Evolutionary conservation across 92 coral and sea anemone genomes (phyloP), one percentile per base, ranked within the genome.

Genomic region (Epizoanthus ramosus): DNA sequence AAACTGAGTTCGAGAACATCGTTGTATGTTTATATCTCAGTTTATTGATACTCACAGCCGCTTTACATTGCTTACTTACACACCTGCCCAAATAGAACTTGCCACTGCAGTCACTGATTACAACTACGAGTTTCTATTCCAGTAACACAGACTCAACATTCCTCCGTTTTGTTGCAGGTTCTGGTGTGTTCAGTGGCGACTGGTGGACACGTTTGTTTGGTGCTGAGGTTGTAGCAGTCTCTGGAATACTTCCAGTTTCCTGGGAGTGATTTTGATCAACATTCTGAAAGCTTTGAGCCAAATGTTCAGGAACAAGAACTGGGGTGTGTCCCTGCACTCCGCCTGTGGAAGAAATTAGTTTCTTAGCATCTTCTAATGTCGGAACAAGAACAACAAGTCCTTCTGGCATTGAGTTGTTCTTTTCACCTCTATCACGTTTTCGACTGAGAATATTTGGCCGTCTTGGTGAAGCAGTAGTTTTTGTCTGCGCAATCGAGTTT

Each of bases 351-450:
- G 94, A 88, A 66, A 91, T 91, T 14, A 93, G 88, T 33, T 92
- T 91, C 56, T 91, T 91, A 18, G 98, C 98, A 43, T 91, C 98
- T 82, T 91, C 98, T n/a, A 93, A 83, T 1, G 98, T 93, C 4
- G 98, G 98, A n/a, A 93, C 98, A 52, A 93, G 89, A 9, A 93
- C 95, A n/a, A 93, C 95, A 24, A 93, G 87, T 37, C 98, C 95
- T 41, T 93, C 93, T 5, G 98, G 98, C 60, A 93, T 81, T 2
- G 82, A 77, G 80, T 87, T 90, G 79, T 84, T 85, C 56, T 91
- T 90, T 6, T 81, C 86, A 16, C 79, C 81, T 18, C 88, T 92
- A 18, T 88, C 83, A 33, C 89, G 68, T 21, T 85, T 92, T 41
- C 95, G 87, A 64, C 90, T 88, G 15, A 93, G 90, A 63, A 93